Conservation (phyloP, 1,140 invertebrate species). For the Trinorchestia longiramus region DNA sequence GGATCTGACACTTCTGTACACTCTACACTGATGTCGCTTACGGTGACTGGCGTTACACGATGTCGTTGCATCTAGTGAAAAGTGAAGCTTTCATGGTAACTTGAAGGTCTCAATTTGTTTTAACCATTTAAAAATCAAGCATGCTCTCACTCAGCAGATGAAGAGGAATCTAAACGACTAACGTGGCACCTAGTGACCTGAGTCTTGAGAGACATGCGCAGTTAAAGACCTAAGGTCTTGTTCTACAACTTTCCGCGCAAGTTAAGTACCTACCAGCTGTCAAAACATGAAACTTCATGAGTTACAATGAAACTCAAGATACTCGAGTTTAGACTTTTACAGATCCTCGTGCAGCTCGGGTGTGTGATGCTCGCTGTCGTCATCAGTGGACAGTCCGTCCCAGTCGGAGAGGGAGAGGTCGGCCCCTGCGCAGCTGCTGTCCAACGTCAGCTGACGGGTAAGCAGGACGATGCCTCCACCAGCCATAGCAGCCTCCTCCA, state of each 20-base stretch:
- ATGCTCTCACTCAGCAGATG: not conserved
- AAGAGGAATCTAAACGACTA: not conserved
- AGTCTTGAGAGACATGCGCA: not conserved
- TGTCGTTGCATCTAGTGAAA: not conserved
- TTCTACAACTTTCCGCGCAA: not conserved
- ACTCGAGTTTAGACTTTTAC: not conserved
- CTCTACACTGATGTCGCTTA: too few species aligned
- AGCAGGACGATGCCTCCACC: conserved; percentile 27
- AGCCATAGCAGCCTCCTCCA: conserved; percentile 42
- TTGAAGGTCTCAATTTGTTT: not conserved
- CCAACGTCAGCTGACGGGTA: not conserved
- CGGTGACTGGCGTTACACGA: too few species aligned
- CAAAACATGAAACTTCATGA: not conserved
- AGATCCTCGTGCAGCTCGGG: not conserved
- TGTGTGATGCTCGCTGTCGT: not conserved
- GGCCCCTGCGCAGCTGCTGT: not conserved
- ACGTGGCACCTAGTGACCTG: not conserved
- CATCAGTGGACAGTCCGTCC: conserved; percentile 19
- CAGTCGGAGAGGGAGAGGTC: conserved; percentile 29
- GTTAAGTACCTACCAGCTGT: not conserved
- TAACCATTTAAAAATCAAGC: not conserved
- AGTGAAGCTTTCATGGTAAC: not conserved
- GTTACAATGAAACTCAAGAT: not conserved
- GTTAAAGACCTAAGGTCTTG: not conserved
- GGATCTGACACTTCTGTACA: too few species aligned